Conservation (phyloP, 1,140 invertebrate species). For the Lordiphosa mommai region DNA sequence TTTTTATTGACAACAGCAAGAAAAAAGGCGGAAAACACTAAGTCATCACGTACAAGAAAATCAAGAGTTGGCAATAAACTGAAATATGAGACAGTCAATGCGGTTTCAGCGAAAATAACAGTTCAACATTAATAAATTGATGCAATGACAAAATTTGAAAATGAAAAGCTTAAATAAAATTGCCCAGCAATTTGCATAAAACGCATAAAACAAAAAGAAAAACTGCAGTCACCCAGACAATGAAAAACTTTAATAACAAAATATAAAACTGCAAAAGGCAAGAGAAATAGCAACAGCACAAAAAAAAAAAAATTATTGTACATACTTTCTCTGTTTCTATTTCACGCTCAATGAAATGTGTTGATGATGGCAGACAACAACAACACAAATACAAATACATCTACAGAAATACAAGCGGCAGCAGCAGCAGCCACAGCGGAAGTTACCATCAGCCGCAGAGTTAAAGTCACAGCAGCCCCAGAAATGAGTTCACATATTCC, state of each 20-base stretch:
- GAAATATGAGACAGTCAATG: constrained; percentile 52
- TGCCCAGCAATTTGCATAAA: constrained; percentile 67
- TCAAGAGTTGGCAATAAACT: constrained; percentile 49
- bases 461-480: constrained; percentile 35
- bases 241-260: constrained; percentile 64
- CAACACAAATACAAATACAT: constrained; percentile 12
- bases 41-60: constrained; percentile 55
- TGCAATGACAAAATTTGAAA: constrained; percentile 62
- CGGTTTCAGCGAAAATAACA: constrained; percentile 47
- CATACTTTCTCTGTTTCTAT: constrained; percentile 79
- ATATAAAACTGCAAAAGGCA: constrained; percentile 42
- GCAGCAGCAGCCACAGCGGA: constrained; percentile 56
- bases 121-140: constrained; percentile 53
- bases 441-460: constrained; percentile 56
- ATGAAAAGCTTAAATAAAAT: constrained; percentile 70
- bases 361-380: constrained; percentile 62
- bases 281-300: constrained; percentile 37
- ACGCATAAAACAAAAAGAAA: constrained; percentile 42
- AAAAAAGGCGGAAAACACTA: constrained; percentile 53
- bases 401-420: constrained; percentile 18
- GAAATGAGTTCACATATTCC: constrained; percentile 50
- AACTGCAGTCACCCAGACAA: constrained; percentile 57
- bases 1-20: constrained; percentile 4
- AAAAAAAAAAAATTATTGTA: constrained; percentile 63
- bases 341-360: constrained; percentile 79